A percentile compares a stretch with the other conserved stretches of the same genome.
Evolutionary conservation across 2,888 invertebrate genomes (phyloP).

Genomic region (Trachelus stipa): DNA sequence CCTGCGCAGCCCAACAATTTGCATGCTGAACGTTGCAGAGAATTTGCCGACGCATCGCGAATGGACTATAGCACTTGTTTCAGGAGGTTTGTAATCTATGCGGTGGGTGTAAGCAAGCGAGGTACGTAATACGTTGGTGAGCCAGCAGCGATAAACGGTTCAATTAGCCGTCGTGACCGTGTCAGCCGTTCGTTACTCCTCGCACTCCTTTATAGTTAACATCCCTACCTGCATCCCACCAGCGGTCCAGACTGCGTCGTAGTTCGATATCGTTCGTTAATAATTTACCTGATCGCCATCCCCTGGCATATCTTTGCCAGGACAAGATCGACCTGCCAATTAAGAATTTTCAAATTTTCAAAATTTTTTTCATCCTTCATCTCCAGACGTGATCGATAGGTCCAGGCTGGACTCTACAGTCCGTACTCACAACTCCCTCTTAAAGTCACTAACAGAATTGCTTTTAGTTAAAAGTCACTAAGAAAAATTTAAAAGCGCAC

Average conservation of each 20-base stretch:
- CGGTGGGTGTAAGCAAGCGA: conserved; percentile 31
- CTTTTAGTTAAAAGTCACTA: too few species aligned
- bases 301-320: conserved; percentile 24
- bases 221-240: conserved; percentile 15
- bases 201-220: conserved; percentile 9
- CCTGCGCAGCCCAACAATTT: not conserved
- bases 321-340: conserved; percentile 36
- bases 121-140: conserved; percentile 31
- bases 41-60: not conserved
- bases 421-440: too few species aligned
- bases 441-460: too few species aligned
- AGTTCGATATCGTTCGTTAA: conserved; percentile 31
- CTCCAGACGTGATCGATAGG: not conserved
- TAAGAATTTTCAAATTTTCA: conserved; percentile 40
- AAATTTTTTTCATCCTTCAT: not conserved
- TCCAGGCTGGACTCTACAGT: not conserved
- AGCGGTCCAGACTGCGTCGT: conserved; percentile 19
- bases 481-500: too few species aligned
- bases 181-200: conserved; percentile 40
- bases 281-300: conserved; percentile 22
- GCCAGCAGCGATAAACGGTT: conserved; percentile 42
- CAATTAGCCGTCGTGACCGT: conserved; percentile 46
- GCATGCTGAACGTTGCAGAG: not conserved
- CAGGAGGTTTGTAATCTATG: not conserved
- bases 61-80: conserved; percentile 8